Evolutionary conservation across 2,888 invertebrate species (phyloP), one percentile per base, ranked within the genome.

Genomic region (Polydrusus pterygomalis): DNA sequence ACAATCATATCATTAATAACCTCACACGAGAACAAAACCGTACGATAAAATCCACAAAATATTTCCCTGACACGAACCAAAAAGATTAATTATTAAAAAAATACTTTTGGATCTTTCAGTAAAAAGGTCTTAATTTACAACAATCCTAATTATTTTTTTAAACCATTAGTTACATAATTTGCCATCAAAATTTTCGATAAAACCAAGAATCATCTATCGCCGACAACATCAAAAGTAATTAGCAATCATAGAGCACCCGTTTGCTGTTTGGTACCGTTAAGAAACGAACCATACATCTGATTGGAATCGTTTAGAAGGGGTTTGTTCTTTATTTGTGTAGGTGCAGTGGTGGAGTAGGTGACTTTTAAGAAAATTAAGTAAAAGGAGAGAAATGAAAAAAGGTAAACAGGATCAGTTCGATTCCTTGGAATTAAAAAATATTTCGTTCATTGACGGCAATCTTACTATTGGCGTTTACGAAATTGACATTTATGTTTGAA

Each of bases 151-250:
- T 15, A 17, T 17, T 38, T 60, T 38, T 38, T 8, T 9, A 9
- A 49, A 34, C 15, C 65, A 65, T 65, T 65, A 65, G 38, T 65
- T 51, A 49, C 18, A 34, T 65, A 65, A 65, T 65, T 65, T 65
- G 65, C 38, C 65, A 65, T 51, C 65, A 30, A 25, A 25, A n/a
- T 30, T 30, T 15, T 47, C n/a, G 64, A 64, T 64, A 64, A 34
- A 17, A 15, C 10, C 15, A 1, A 15, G 7, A 65, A 34, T 15
- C n/a, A 1, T 60, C 10, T 65, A 51, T 65, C 51, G 49, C 34
- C 47, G 65, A 34, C 34, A 30, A 49, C 49, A 65, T 65, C 65
- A 51, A 34, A 18, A 17, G 65, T 51, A 38, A 34, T 17, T 17
- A 20, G 49, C 30, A 51, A 51, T 49, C 65, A 65, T 65, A 65